Evolutionary conservation across 2,888 invertebrate species (phyloP).

Genomic region (Pandemis corylana): DNA sequence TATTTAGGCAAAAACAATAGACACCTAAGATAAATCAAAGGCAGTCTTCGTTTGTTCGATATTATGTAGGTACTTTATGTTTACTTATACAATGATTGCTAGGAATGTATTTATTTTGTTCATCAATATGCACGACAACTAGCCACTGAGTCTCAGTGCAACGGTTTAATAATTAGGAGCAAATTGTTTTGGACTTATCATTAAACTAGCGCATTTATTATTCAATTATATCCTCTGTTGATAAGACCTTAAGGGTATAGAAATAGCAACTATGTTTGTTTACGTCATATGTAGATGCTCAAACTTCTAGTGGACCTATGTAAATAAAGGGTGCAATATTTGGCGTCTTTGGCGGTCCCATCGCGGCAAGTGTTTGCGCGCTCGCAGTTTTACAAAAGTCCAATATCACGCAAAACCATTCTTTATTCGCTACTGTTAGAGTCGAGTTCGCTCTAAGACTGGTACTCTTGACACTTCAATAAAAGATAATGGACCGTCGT

Average conservation of each 20-base stretch:
- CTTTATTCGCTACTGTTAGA: constrained; percentile 45
- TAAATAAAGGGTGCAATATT: constrained; percentile 83
- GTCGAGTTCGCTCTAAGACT: constrained; percentile 46
- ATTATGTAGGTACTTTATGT: too few relatives aligned
- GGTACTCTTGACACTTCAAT: constrained; percentile 58
- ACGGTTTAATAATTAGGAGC: too few relatives aligned
- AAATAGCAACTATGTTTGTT: background rate
- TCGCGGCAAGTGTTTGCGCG: constrained; percentile 71
- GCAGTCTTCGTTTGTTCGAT: too few relatives aligned
- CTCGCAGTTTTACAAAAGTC: constrained; percentile 64
- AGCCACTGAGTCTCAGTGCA: too few relatives aligned
- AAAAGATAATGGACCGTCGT: constrained; percentile 66
- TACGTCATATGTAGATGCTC: constrained; percentile 61
- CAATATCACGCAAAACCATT: constrained; percentile 47
- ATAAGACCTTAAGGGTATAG: background rate
- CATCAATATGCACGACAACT: too few relatives aligned
- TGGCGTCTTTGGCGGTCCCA: constrained; percentile 74
- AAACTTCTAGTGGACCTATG: constrained; percentile 79
- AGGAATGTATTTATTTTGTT: too few relatives aligned
- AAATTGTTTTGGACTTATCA: too few relatives aligned
- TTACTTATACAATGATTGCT: too few relatives aligned
- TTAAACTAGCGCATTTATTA: background rate
- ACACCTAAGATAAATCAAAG: too few relatives aligned
- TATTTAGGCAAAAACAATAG: too few relatives aligned
- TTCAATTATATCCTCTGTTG: background rate